Evolutionary conservation across 2,888 invertebrate genomes (phyloP).

Genomic region (Cantharis rufa): DNA sequence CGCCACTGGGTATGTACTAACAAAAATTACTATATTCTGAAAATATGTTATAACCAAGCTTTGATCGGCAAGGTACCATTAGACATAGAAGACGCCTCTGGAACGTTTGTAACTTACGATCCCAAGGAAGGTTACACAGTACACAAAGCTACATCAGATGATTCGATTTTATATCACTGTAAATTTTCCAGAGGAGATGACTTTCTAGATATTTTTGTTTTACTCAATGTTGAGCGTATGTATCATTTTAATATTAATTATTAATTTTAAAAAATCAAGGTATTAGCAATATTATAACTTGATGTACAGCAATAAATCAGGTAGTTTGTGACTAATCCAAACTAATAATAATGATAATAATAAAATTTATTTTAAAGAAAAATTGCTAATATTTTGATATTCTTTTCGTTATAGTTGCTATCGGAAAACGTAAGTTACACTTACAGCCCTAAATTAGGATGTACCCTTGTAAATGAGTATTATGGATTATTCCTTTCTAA

Average conservation of each 20-base stretch:
- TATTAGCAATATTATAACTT: conserved; percentile 4
- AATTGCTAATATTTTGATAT: conserved; percentile 18
- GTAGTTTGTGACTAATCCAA: not conserved
- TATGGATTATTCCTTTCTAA: conserved; percentile 42
- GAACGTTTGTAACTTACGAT: conserved; percentile 34
- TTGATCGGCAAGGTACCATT: conserved; percentile 35
- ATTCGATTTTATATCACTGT: conserved; percentile 9
- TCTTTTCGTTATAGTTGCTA: conserved; percentile 41
- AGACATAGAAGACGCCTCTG: conserved; percentile 18
- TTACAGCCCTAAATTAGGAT: conserved; percentile 57
- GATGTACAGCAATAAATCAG: not conserved
- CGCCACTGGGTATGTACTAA: too few relatives aligned
- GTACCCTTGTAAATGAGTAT: conserved; percentile 48
- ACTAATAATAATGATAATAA: not conserved
- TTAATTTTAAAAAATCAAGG: conserved; percentile 3
- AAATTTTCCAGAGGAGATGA: not conserved
- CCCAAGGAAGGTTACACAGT: conserved; percentile 37
- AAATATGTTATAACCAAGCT: conserved; percentile 33
- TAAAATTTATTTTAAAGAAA: too few relatives aligned
- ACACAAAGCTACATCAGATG: conserved; percentile 20
- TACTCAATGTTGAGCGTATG: conserved; percentile 23
- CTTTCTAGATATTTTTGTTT: not conserved
- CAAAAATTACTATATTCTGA: conserved; percentile 29
- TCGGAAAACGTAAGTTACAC: conserved; percentile 42
- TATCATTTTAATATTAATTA: conserved; percentile 9